Base-by-base conservation (phyloP, 2,797 vertebrate genomes). In the Myotis daubentonii region DNA sequence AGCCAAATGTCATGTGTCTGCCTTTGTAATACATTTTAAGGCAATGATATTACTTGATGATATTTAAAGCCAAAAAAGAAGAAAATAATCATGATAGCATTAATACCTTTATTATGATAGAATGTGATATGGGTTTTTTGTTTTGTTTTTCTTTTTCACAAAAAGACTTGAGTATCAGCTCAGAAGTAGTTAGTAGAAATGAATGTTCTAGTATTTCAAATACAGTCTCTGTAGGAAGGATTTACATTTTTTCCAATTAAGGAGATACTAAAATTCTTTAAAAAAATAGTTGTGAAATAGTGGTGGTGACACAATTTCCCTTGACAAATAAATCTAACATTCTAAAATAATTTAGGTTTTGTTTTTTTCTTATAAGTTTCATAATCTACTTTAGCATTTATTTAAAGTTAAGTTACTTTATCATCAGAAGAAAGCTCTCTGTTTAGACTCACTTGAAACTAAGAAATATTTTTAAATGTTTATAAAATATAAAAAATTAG, bases 1-100 rank as follows among this genome's bases (percentile, higher is more conserved):
- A 87, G 44, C 36, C 66, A 74, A 74, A 70, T 20, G 33, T 41
- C 72, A 60, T 44, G 62, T 41, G 96, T 89, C 71, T 74, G 33
- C 30, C 76, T 78, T 38, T 16, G 16, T 19, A 53, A 53, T 53
- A 62, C 36, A 57, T 82, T 75, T 86, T 47, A 92, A 93, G 51
- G 75, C 51, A 49, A 75, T 57, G 44, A 28, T 38, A 78, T 66
- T 41, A 66, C n/a, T 75, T 80, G 72, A 86, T 78, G 53, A 95
- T 92, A 90, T 87, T 55, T 38, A 95, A 86, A 94, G 89, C 47
- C 60, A 53, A 65, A 89, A 89, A 82, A 47, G 44, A 91, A 90
- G 28, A 71, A 94, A 88, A 74, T 86, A 87, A 57, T 33, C 38
- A 81, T 12, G 6, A 51, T 53, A 65, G 1, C 13, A 78, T 91